A percentile compares a stretch with the other conserved stretches of the same genome.
Evolutionary conservation across 2,797 vertebrate genomes (phyloP).

Genomic region (Chaenodraco wilsoni): DNA sequence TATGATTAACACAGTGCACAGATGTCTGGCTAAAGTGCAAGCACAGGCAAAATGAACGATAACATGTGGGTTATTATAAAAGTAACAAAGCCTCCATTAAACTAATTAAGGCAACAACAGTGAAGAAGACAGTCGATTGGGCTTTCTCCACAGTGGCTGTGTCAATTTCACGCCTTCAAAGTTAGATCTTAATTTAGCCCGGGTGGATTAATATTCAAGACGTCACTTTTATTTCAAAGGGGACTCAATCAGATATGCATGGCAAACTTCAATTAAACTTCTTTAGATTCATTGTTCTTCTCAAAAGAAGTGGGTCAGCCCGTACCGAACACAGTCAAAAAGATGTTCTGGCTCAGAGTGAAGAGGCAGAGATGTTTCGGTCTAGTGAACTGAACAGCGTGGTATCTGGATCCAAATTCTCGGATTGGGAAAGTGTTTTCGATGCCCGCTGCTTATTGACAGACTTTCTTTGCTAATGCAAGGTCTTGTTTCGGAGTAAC

Average conservation of each 20-base stretch:
- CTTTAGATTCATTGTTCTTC: slow-evolving; percentile 65
- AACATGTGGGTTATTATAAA: slow-evolving; percentile 47
- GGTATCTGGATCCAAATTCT: slow-evolving; percentile 63
- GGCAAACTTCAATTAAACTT: slow-evolving; percentile 73
- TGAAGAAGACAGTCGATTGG: slow-evolving; percentile 26
- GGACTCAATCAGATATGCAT: slow-evolving; percentile 72
- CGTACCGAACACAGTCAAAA: slow-evolving; percentile 58
- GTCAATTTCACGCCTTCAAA: slow-evolving; percentile 67
- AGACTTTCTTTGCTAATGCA: slow-evolving; percentile 53
- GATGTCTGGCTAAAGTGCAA: slow-evolving; percentile 66
- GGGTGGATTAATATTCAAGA: slow-evolving; percentile 70
- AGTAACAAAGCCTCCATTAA: slow-evolving; percentile 43
- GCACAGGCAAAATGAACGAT: slow-evolving; percentile 45
- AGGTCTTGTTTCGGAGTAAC: slow-evolving; percentile 54
- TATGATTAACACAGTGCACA: slow-evolving; percentile 64
- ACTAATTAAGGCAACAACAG: slow-evolving; percentile 52
- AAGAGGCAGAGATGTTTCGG: slow-evolving; percentile 68
- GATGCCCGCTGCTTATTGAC: slow-evolving; percentile 69
- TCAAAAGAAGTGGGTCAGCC: slow-evolving; percentile 72
- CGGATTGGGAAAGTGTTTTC: slow-evolving; percentile 53
- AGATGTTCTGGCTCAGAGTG: slow-evolving; percentile 66
- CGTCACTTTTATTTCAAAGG: slow-evolving; percentile 71
- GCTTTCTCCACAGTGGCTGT: slow-evolving; percentile 40
- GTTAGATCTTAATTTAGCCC: slow-evolving; percentile 69
- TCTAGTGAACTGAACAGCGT: slow-evolving; percentile 68